A percentile compares a stretch with the other conserved stretches of the same genome.
phyloP scores from a whole-genome alignment of 2,888 invertebrate genomes.

The Helicoverpa assulta region DNA sequence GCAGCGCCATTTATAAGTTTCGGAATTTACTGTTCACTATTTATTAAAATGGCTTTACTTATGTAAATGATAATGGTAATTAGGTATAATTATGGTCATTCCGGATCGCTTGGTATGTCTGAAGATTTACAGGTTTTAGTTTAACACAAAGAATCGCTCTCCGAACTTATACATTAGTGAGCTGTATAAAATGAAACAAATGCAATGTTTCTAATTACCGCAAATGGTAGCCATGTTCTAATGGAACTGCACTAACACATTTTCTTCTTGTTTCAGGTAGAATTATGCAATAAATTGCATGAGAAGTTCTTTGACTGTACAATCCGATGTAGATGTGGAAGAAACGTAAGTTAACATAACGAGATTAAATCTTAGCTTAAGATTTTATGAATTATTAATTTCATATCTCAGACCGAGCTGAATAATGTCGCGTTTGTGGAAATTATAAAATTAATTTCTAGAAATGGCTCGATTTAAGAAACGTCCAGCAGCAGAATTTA shows the following conservation, averaged over 20 bases:
- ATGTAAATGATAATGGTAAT: constrained; percentile 28
- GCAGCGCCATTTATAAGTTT: constrained; percentile 38
- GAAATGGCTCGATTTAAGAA: constrained; percentile 49
- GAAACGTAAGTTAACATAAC: constrained; percentile 85
- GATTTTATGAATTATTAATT: constrained; percentile 66
- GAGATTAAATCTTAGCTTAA: constrained; percentile 72
- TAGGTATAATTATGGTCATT: constrained; percentile 25
- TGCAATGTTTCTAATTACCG: constrained; percentile 53
- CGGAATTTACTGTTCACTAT: constrained; percentile 32
- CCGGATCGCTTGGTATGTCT: constrained; percentile 43
- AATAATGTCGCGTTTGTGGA: constrained; percentile 58
- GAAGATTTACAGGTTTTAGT: constrained; percentile 12
- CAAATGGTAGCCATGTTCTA: constrained; percentile 55
- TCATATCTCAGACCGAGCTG: constrained; percentile 52
- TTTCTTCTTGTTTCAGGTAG: constrained; percentile 90
- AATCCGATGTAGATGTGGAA: constrained; percentile 76
- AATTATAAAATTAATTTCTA: constrained; percentile 57
- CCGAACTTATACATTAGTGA: constrained; percentile 8
- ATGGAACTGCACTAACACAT: constrained; percentile 85
- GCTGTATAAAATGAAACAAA: constrained; percentile 33
- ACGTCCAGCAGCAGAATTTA: constrained; percentile 24
- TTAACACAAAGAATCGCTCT: constrained; percentile 20
- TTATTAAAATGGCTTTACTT: constrained; percentile 27
- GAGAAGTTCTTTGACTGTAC: constrained; percentile 84
- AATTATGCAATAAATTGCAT: constrained; percentile 89